phyloP scores from a whole-genome alignment of 2,888 invertebrate genomes.

The Yponomeuta evonymella region DNA sequence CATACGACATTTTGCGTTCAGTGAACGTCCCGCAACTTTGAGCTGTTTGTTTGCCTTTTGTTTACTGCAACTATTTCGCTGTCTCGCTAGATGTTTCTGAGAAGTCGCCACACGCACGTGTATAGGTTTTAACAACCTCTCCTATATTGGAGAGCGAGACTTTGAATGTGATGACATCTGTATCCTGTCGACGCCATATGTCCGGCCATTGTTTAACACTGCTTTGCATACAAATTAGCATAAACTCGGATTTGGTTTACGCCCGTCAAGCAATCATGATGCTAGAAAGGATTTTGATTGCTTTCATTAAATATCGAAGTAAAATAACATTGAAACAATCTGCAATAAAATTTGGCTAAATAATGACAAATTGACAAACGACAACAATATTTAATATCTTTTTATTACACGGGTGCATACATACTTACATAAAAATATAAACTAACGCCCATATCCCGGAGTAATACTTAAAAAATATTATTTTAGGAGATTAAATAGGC shows the following conservation, averaged over 20 bases:
- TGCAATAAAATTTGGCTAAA: background rate
- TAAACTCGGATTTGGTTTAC: constrained; percentile 1
- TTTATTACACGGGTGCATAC: too few species aligned
- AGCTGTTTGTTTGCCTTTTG: constrained; percentile 19
- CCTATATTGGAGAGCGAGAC: constrained; percentile 7
- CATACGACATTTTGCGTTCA: constrained; percentile 58
- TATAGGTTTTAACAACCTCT: background rate
- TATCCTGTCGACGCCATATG: constrained; percentile 50
- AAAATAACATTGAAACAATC: background rate
- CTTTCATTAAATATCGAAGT: background rate
- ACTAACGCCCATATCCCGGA: too few species aligned
- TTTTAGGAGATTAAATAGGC: too few species aligned
- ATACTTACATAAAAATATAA: too few species aligned
- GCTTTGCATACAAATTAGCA: constrained; percentile 16
- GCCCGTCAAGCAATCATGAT: constrained; percentile 22
- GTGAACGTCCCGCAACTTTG: constrained; percentile 20
- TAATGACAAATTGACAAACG: background rate
- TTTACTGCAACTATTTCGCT: constrained; percentile 3
- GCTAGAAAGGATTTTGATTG: constrained; percentile 1
- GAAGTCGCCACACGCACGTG: background rate
- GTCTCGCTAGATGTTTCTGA: background rate
- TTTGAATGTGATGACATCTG: constrained; percentile 18
- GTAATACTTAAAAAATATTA: too few species aligned
- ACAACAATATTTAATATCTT: background rate
- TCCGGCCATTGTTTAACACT: constrained; percentile 54